Base-by-base conservation (phyloP, 2,888 invertebrate species). In the Clusia tigrina region DNA sequence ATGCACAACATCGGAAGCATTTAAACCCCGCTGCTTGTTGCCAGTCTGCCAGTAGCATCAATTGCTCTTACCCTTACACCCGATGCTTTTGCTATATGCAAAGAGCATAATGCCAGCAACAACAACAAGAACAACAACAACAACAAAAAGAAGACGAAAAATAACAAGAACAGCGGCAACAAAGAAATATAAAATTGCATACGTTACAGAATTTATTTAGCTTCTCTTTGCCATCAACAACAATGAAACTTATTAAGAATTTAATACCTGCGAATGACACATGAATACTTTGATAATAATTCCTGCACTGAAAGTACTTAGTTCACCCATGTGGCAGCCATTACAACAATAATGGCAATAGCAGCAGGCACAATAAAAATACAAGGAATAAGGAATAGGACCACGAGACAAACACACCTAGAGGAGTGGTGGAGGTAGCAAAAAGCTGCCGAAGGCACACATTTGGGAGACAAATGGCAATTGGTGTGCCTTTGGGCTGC, bases 221-320 rank as follows among this genome's bases (percentile, higher is more conserved):
- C 55, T 55, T 55, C 38, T 55, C 37, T 55, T 38, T 55, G 23
- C 37, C 23, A 15, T 32, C 24, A 25, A 54, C 53, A 53, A 26
- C 53, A 53, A 26, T 24, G 25, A 67, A 69, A 66, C 64, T 68
- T 71, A 73, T 75, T 72, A 73, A 71, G 67, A 70, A 71, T 78
- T 71, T 71, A 76, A 76, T 77, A 73, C 66, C 81, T 81, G 81
- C 64, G 62, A 70, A 71, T 80, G 81, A 76, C 81, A 80, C 76
- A 73, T 75, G 73, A 73, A 73, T 74, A 71, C 48, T 5, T n/a
- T 5, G 42, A 17, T 17, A 42, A 42, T 42, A 42, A n/a, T 6
- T 42, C 48, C 15, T 48, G 32, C 32, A 32, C 32, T 6, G 32
- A 6, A 12, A 12, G 6, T 32, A 6, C 22, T 48, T 48, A n/a